phyloP scores from a whole-genome alignment of 2,888 invertebrate species.

The Teleiodes luculella region DNA sequence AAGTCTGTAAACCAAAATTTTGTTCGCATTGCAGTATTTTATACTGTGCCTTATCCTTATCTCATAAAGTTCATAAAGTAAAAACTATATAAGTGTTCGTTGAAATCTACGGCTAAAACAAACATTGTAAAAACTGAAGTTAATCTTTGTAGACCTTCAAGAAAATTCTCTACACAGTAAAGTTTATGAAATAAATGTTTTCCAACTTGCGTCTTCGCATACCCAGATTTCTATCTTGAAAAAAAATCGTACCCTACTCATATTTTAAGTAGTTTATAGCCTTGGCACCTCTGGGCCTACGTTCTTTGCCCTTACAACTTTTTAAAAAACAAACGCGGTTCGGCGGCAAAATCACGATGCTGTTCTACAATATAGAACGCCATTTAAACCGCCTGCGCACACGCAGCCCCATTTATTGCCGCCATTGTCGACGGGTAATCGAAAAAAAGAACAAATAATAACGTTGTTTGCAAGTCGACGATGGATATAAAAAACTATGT shows the following conservation, averaged over 20 bases:
- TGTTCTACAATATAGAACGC: constrained; percentile 16
- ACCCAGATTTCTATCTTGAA: no score
- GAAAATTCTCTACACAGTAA: no score
- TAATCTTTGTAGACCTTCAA: no score
- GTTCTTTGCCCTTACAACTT: constrained; percentile 10
- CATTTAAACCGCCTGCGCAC: constrained; percentile 26
- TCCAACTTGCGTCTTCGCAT: no score
- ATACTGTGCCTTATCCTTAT: no score
- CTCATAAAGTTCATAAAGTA: no score
- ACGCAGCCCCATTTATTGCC: constrained; percentile 37
- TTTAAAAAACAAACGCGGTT: constrained; percentile 13
- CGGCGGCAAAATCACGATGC: constrained; percentile 14
- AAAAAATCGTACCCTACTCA: background rate
- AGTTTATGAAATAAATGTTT: no score
- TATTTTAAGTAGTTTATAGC: background rate
- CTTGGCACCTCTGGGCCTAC: background rate
- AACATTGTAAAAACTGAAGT: no score
- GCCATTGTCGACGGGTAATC: constrained; percentile 48
- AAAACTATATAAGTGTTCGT: no score
- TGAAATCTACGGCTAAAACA: no score
- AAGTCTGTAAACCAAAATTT: no score
- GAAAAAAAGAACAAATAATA: constrained; percentile 36
- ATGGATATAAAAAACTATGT: constrained; percentile 3
- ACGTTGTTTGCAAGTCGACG: background rate
- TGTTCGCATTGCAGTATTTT: no score